Percentiles rank a stretch among this genome's conserved stretches.
These are phyloP conservation scores for Parazoanthus swiftii DNA, from an alignment of 92 coral and sea anemone species.

Conservation along the genomic window DNA sequence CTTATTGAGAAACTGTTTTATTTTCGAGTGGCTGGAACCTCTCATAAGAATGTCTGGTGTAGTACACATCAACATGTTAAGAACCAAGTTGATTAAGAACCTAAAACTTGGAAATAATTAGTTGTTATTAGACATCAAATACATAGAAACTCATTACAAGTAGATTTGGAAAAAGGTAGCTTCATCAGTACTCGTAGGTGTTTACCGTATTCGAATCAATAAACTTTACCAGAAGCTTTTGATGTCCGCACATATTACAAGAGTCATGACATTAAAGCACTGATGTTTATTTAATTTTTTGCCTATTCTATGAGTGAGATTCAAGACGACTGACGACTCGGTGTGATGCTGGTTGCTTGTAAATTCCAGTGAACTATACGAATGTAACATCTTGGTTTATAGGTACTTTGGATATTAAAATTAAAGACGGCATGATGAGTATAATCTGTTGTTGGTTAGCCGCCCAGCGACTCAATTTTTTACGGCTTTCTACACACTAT, in stretches of 20 bases:
- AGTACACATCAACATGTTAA: neutral
- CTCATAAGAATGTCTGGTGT: too few relatives aligned
- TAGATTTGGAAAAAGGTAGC: too few relatives aligned
- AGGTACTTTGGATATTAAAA: neutral
- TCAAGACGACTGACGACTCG: neutral
- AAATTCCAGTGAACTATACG: neutral
- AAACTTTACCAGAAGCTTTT: neutral
- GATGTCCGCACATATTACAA: neutral
- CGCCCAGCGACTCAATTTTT: too few relatives aligned
- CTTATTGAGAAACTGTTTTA: too few relatives aligned
- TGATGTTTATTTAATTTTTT: too few relatives aligned
- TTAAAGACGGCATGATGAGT: neutral
- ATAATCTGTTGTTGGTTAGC: too few relatives aligned
- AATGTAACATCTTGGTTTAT: too few relatives aligned
- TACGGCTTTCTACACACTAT: too few relatives aligned
- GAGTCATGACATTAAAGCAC: neutral
- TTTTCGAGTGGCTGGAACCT: too few relatives aligned
- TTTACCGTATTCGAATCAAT: too few relatives aligned
- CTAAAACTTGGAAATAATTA: too few relatives aligned
- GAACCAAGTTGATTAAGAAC: neutral
- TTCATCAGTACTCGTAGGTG: neutral
- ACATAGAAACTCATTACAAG: too few relatives aligned
- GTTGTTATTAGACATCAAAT: neutral
- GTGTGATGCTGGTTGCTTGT: neutral
- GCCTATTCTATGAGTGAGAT: neutral